A percentile compares a stretch with the other conserved stretches of the same genome.
Conservation (phyloP, 2,888 invertebrate genomes). For the Psylliodes chrysocephalus region DNA sequence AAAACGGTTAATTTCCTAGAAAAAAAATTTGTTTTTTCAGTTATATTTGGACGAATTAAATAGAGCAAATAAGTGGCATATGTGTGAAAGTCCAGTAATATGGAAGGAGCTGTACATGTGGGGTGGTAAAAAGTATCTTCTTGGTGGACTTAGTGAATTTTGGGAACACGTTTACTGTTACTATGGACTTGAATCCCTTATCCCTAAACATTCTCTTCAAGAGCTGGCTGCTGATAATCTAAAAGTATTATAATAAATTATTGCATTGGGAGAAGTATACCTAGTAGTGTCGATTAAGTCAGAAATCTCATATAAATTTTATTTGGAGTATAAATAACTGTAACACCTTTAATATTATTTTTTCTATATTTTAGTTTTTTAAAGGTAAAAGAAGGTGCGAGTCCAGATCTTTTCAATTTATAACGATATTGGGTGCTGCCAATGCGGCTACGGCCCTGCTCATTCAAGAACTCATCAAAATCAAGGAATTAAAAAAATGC, state of each 20-base stretch:
- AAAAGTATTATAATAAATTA: too few relatives aligned
- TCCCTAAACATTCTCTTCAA: slow-evolving; percentile 54
- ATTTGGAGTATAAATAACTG: too few relatives aligned
- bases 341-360: too few relatives aligned
- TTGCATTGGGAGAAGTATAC: too few relatives aligned
- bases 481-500: slow-evolving; percentile 45
- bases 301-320: too few relatives aligned
- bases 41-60: slow-evolving; percentile 67
- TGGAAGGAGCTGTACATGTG: slow-evolving; percentile 71
- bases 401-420: slow-evolving; percentile 26
- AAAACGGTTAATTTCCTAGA: too few relatives aligned
- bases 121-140: slow-evolving; percentile 68
- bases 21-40: slow-evolving; percentile 59
- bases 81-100: slow-evolving; percentile 68
- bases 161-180: slow-evolving; percentile 72
- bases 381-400: slow-evolving; percentile 34
- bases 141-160: slow-evolving; percentile 72
- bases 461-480: slow-evolving; percentile 53
- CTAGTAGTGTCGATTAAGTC: too few relatives aligned
- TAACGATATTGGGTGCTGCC: slow-evolving; percentile 54
- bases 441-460: slow-evolving; percentile 50
- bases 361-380: slow-evolving; percentile 40
- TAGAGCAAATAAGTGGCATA: slow-evolving; percentile 68
- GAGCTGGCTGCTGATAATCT: slow-evolving; percentile 44
- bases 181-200: slow-evolving; percentile 64